These are phyloP conservation scores for Drosophila emarginata DNA, from an alignment of 2,888 invertebrate species.

Conservation along the genomic window DNA sequence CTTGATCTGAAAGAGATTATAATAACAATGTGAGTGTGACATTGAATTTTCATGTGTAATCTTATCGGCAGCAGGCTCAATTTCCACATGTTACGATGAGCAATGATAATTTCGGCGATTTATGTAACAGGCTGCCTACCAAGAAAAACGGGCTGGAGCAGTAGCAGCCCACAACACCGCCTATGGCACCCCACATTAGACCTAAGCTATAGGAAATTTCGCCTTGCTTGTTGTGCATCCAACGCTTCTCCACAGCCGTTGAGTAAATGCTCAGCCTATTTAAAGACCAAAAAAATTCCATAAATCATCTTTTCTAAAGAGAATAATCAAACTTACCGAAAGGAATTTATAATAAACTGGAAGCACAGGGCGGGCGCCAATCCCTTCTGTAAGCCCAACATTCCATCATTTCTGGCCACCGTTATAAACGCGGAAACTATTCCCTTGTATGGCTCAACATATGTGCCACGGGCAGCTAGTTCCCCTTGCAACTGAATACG, in stretches of 20 bases:
- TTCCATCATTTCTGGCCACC: slow-evolving; percentile 91
- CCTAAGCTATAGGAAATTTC: slow-evolving; percentile 86
- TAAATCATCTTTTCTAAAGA: not conserved
- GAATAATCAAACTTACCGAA: slow-evolving; percentile 62
- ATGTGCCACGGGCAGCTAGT: slow-evolving; percentile 88
- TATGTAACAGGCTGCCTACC: slow-evolving; percentile 83
- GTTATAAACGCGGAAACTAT: slow-evolving; percentile 91
- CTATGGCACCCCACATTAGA: slow-evolving; percentile 88
- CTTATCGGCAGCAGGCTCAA: slow-evolving; percentile 1
- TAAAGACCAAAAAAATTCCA: not conserved
- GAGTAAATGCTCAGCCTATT: slow-evolving; percentile 89
- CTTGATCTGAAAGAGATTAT: slow-evolving; percentile 72
- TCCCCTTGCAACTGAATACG: slow-evolving; percentile 95
- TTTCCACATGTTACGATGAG: slow-evolving; percentile 1
- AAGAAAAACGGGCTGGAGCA: slow-evolving; percentile 94
- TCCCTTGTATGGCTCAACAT: slow-evolving; percentile 88
- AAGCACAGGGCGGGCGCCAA: slow-evolving; percentile 92
- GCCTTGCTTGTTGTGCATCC: slow-evolving; percentile 85
- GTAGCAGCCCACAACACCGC: slow-evolving; percentile 90
- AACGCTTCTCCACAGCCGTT: slow-evolving; percentile 87
- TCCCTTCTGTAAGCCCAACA: slow-evolving; percentile 90
- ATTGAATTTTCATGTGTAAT: slow-evolving; percentile 28
- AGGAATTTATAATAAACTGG: slow-evolving; percentile 93
- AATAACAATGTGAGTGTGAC: not conserved
- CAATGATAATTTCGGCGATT: slow-evolving; percentile 30